Evolutionary conservation across 1,140 invertebrate species (phyloP).

Genomic region (Drosophila persimilis): DNA sequence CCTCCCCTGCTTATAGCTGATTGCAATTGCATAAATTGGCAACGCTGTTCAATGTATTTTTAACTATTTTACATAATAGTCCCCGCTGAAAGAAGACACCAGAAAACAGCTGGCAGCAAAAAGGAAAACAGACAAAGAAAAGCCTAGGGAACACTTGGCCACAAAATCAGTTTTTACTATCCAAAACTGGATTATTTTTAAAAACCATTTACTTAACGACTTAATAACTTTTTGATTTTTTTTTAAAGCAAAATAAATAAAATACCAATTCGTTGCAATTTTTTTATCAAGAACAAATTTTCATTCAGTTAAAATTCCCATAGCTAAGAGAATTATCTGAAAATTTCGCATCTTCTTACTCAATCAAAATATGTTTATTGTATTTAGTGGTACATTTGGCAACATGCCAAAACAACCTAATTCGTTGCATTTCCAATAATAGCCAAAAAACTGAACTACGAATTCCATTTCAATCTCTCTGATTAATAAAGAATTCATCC

Average conservation of each 20-base stretch:
- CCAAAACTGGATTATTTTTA: no score
- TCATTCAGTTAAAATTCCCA: no score
- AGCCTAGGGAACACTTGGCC: background rate
- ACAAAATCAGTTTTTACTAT: background rate
- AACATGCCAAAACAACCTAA: constrained; percentile 11
- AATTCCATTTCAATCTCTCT: constrained; percentile 10
- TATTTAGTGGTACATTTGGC: no score
- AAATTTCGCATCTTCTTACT: no score
- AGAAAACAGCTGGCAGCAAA: constrained; percentile 14
- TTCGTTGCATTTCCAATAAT: constrained; percentile 17
- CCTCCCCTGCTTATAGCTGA: constrained; percentile 10
- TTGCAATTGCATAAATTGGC: constrained; percentile 63
- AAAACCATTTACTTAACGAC: no score
- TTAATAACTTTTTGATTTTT: no score
- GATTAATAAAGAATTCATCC: constrained; percentile 46
- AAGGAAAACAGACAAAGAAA: background rate
- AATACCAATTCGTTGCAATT: no score
- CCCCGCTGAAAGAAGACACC: background rate
- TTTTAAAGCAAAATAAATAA: no score
- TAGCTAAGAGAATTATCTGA: no score
- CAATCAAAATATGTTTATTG: no score
- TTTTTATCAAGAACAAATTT: no score
- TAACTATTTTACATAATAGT: constrained; percentile 62
- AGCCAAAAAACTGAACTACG: background rate
- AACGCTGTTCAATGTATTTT: constrained; percentile 58